Evolutionary conservation across 2,888 invertebrate species (phyloP).

Genomic region (Conchocele bisecta): DNA sequence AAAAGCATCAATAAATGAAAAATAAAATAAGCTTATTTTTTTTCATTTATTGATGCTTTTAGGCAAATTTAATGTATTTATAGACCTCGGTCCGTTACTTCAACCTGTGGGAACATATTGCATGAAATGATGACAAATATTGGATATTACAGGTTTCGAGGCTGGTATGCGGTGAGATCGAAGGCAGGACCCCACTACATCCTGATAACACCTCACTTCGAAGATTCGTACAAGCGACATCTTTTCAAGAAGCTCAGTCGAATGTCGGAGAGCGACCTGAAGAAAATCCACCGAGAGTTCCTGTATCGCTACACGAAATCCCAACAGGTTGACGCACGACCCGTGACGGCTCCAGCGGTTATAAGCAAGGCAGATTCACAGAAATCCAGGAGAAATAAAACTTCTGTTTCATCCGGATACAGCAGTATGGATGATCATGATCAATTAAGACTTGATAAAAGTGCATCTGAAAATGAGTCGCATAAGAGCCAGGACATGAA

Average conservation of each 20-base stretch:
- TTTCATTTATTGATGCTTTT: too few relatives aligned
- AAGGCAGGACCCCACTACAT: conserved; percentile 70
- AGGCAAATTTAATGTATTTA: too few relatives aligned
- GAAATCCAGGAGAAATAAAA: neutral
- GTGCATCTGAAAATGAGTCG: too few relatives aligned
- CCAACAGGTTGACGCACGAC: conserved; percentile 48
- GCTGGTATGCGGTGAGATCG: conserved; percentile 68
- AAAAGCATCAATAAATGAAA: too few relatives aligned
- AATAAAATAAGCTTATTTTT: too few relatives aligned
- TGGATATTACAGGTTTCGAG: conserved; percentile 70
- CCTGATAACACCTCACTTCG: conserved; percentile 62
- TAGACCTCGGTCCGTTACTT: too few relatives aligned
- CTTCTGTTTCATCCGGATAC: conserved; percentile 36
- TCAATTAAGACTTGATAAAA: too few relatives aligned
- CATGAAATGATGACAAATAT: too few relatives aligned
- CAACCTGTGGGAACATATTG: too few relatives aligned
- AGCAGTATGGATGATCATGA: conserved; percentile 33
- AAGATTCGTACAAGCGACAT: conserved; percentile 62
- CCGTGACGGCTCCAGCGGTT: conserved; percentile 65
- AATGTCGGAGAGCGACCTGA: conserved; percentile 56
- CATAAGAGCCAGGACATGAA: too few relatives aligned
- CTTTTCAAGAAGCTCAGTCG: conserved; percentile 57
- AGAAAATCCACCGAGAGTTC: conserved; percentile 62
- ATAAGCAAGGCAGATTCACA: conserved; percentile 32
- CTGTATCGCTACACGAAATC: conserved; percentile 56